Conservation (phyloP, 1,140 invertebrate genomes). For the Zaprionus taronus region DNA sequence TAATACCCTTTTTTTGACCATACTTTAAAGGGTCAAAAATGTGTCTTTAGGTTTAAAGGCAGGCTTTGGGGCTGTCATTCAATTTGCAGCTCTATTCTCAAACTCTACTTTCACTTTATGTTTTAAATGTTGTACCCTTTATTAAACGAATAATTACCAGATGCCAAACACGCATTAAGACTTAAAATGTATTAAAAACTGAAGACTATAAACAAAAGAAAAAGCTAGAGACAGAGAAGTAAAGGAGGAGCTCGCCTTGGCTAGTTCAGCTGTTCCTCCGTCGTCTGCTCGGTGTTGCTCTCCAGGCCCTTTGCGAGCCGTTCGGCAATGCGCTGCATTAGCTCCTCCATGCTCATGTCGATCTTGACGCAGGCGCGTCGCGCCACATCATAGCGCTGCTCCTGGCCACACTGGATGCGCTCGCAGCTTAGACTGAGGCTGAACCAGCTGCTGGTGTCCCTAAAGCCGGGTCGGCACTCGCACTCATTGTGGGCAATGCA, state of each 20-base stretch:
- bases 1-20: too few species aligned
- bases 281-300: slow-evolving; percentile 20
- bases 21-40: too few species aligned
- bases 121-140: slow-evolving; percentile 24
- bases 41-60: too few species aligned
- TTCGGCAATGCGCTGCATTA: slow-evolving; percentile 74
- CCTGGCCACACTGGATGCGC: slow-evolving; percentile 67
- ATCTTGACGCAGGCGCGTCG: slow-evolving; percentile 65
- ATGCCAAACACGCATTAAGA: background rate
- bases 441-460: slow-evolving; percentile 75
- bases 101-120: too few species aligned
- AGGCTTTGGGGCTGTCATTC: too few species aligned
- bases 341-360: slow-evolving; percentile 80
- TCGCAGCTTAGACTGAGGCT: slow-evolving; percentile 61
- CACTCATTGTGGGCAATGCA: slow-evolving; percentile 74
- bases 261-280: background rate
- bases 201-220: background rate
- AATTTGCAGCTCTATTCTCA: too few species aligned
- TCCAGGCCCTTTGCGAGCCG: slow-evolving; percentile 62
- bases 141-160: slow-evolving; percentile 20
- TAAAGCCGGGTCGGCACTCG: slow-evolving; percentile 67
- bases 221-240: background rate
- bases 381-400: slow-evolving; percentile 67
- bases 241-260: background rate
- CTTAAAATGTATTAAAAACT: background rate